Conservation (phyloP, 2,888 invertebrate genomes). For the Apeira syringaria region DNA sequence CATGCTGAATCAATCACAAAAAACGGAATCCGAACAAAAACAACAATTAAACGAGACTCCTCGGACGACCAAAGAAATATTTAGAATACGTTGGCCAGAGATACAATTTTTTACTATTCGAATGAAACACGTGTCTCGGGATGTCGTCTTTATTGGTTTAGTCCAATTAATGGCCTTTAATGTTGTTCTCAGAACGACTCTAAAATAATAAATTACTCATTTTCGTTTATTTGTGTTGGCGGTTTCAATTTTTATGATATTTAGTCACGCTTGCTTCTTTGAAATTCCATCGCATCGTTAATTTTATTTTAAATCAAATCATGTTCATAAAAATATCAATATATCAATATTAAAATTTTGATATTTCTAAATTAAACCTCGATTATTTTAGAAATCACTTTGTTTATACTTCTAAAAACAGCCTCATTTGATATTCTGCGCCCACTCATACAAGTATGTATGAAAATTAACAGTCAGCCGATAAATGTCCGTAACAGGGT, state of each 20-base stretch:
- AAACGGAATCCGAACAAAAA: constrained; percentile 81
- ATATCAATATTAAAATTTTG: too few species aligned
- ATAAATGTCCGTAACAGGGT: constrained; percentile 22
- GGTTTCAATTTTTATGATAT: constrained; percentile 32
- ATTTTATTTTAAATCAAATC: too few species aligned
- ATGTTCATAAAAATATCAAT: too few species aligned
- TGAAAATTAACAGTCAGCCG: constrained; percentile 18
- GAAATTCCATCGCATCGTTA: constrained; percentile 21
- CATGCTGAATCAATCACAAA: constrained; percentile 81
- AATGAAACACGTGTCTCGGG: constrained; percentile 68
- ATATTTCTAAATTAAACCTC: too few species aligned
- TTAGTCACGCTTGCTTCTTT: constrained; percentile 33
- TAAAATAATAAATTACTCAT: constrained; percentile 64
- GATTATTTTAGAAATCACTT: too few species aligned
- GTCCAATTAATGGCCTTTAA: constrained; percentile 75
- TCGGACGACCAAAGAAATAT: constrained; percentile 73
- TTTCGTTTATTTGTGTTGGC: constrained; percentile 50
- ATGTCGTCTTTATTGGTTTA: constrained; percentile 81
- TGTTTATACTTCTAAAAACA: too few species aligned
- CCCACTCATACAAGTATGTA: too few species aligned
- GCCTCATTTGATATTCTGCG: too few species aligned
- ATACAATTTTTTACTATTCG: constrained; percentile 45
- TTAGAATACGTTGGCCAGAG: constrained; percentile 65
- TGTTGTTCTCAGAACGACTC: constrained; percentile 61
- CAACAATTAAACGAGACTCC: constrained; percentile 77